A percentile compares a stretch with the other conserved stretches of the same genome.
phyloP scores from a whole-genome alignment of 2,797 vertebrate genomes.

The Oreonectes daqikongensis region DNA sequence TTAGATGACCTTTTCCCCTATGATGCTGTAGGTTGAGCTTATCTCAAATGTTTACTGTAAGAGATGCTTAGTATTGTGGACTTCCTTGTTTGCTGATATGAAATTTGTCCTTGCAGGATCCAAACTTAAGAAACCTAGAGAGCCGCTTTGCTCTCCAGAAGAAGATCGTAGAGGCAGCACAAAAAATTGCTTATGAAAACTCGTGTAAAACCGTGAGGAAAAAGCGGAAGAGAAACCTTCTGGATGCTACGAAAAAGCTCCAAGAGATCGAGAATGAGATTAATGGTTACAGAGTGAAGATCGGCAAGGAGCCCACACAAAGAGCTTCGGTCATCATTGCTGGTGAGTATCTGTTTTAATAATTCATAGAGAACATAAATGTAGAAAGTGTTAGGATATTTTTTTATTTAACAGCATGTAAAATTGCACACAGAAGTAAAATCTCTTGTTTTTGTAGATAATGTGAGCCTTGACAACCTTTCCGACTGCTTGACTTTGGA shows the following conservation, averaged over 20 bases:
- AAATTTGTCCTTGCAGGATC: slow-evolving; percentile 77
- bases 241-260: slow-evolving; percentile 85
- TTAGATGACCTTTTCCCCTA: slow-evolving; percentile 87
- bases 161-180: slow-evolving; percentile 92
- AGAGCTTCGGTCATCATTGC: slow-evolving; percentile 83
- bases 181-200: slow-evolving; percentile 86
- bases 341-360: slow-evolving; percentile 72
- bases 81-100: not conserved
- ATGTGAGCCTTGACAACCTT: slow-evolving; percentile 89
- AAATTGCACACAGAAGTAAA: not conserved
- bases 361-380: not conserved
- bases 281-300: slow-evolving; percentile 85
- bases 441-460: slow-evolving; percentile 76
- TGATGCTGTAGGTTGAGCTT: slow-evolving; percentile 76
- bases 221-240: slow-evolving; percentile 87
- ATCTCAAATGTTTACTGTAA: slow-evolving; percentile 1
- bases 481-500: slow-evolving; percentile 91
- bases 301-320: slow-evolving; percentile 86
- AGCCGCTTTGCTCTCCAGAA: slow-evolving; percentile 91
- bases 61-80: not conserved
- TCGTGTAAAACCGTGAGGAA: slow-evolving; percentile 92
- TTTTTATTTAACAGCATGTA: not conserved
- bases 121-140: slow-evolving; percentile 89
- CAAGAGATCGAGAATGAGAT: slow-evolving; percentile 90
- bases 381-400: not conserved